Base-by-base conservation (phyloP, 2,888 invertebrate species). In the Xestoiulus laeticollis region DNA sequence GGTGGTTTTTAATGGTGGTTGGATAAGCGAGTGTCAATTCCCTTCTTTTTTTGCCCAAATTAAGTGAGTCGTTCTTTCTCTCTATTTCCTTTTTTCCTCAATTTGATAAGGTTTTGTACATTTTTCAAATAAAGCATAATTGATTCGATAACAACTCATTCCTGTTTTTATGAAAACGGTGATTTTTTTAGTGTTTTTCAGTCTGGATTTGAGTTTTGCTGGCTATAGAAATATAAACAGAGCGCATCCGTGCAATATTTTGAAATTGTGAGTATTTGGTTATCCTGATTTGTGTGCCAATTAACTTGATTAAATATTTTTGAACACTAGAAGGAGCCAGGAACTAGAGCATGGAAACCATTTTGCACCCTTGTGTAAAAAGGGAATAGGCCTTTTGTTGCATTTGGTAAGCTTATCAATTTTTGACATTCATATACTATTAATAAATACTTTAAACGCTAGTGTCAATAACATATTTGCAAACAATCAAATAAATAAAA, bases 31-130 rank as follows among this genome's bases (percentile, higher is more conserved):
- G 68, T 68, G 68, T 68, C 68, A 68, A 26, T 68, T 68, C 26
- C 68, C 68, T 68, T 68, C 68, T 68, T 19, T 59, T 59, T 48
- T 48, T 22, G 5, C 10, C 59, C 26, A 10, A 10, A 68, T n/a
- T 68, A 68, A 68, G 68, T 68, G 68, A 68, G 26, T 68, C 26
- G 68, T 68, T 68, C n/a, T 68, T 68, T 26, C 26, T 68, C 68
- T 68, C 68, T 68, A 68, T 68, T 68, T 68, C 68, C 26, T 68
- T 68, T 68, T 68, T 68, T 68, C 38, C 68, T 68, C 68, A 68
- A 68, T 68, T 68, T 68, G 68, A 68, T 68, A 68, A 68, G 68
- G 68, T 68, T 68, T 68, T 68, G 68, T 68, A 68, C 68, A 68
- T 68, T 68, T 68, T 68, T 68, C 68, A 68, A 68, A 68, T 68